Evolutionary conservation across 2,113 vertebrate genomes (phyloP), one percentile per base, ranked within the genome.

Genomic region (Hippopotamus amphibius): DNA sequence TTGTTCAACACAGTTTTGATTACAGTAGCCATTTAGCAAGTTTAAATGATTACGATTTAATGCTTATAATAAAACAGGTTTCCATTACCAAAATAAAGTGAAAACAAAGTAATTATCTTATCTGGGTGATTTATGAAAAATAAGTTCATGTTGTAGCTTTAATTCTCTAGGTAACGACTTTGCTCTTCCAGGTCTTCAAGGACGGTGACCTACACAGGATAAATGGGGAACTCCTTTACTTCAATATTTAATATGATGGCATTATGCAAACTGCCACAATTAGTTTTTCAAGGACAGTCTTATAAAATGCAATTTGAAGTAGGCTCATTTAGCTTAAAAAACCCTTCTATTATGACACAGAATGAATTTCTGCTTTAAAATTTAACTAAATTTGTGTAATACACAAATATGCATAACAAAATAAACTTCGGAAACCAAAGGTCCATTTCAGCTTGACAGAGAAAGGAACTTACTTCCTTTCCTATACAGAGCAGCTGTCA

Each of bases 31-130:
- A 33, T n/a, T 19, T 13, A 68, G 15, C n/a, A 92, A 46, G 10
- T 74, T 95, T 76, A 41, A 83, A 87, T 48, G 1, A 21, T 50
- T 96, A 53, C 63, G 28, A 82, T 90, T 88, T 88, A 97, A 85
- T 86, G 48, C 2, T 19, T 63, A 48, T 65, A 90, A 93, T 74
- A 77, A 92, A 93, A 94, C 57, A 80, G 2, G 4, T 33, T 88
- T 94, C 1, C 5, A 71, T 8, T 68, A 15, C 12, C 13, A 85
- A 76, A 86, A 57, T 87, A 3, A 68, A 76, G 16, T 55, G 26
- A 30, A 84, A 84, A 77, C 26, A 61, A 94, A 41, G 1, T 8
- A 71, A 88, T 61, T 74, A 86, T 89, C 17, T 59, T 68, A 97
- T 59, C 17, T 90, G 21, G 0, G 66, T 33, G 30, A 63, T 57